Base-by-base conservation (phyloP, 1,140 invertebrate species). In the Ceratosolen solmsi region DNA sequence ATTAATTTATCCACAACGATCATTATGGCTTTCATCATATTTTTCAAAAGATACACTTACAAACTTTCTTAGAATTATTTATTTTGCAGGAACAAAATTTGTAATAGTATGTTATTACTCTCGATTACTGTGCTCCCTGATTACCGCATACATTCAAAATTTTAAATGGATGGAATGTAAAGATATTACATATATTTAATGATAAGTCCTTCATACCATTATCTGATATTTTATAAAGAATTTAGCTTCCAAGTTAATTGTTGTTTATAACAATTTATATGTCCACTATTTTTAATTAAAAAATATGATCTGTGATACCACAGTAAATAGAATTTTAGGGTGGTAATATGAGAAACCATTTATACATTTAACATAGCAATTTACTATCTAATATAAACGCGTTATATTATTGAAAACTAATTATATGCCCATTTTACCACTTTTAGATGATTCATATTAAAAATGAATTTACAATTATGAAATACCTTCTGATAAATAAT, bases 321-420 rank as follows among this genome's bases (percentile, higher is more conserved):
- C 13, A 68, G 8, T 68, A 68, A n/a, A 68, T 68, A 68, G 20
- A 38, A 65, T 65, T 36, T 79, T 84, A 82, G 70, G 82, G 80
- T 81, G 60, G 75, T 83, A 54, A 85, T 72, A 79, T 71, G 60
- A 84, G 82, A 84, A 85, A 84, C 86, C 84, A 88, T 85, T 87
- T 84, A 88, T 79, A 88, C 81, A 87, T 82, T 86, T 86, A 86
- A 84, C 75, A 87, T 83, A 87, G 82, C 82, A 86, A 85, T 85
- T 87, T 75, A 74, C 82, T 60, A 84, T 84, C 85, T 87, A 88
- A 85, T 84, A 84, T 82, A 83, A 85, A 85, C 86, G 82, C 84
- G 84, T 85, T 84, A 9, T n/a, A 20, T n/a, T n/a, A 7, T 38
- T n/a, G 11, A 38, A 68, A 38, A 68, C 7, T 38, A 0, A 20